Percentiles rank a stretch among this genome's conserved stretches.
Evolutionary conservation across 2,113 vertebrate species (phyloP).

Genomic region (Tyto alba): DNA sequence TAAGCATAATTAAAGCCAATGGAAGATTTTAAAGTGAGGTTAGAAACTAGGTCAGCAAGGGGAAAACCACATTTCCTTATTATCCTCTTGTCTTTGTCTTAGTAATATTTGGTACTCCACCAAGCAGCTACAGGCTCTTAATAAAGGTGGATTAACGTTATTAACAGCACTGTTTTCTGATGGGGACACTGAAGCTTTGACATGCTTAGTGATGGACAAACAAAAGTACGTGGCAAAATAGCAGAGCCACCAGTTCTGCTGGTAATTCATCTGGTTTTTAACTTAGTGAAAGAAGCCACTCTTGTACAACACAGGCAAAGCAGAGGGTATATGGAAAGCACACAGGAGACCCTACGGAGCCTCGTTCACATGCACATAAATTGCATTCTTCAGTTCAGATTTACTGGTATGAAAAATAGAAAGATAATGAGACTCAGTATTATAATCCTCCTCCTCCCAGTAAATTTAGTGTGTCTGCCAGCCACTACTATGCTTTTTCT

Average conservation of each 20-base stretch:
- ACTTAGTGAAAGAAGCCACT: not conserved
- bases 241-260: not conserved
- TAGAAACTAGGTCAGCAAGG: slow-evolving; percentile 49
- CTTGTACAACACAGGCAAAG: not conserved
- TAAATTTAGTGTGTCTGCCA: not conserved
- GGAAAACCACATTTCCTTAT: slow-evolving; percentile 19
- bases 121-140: not conserved
- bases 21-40: slow-evolving; percentile 39
- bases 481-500: not conserved
- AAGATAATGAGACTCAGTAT: not conserved
- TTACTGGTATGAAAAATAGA: not conserved
- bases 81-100: slow-evolving; percentile 40
- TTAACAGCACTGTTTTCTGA: slow-evolving; percentile 25
- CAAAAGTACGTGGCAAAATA: not conserved
- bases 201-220: not conserved
- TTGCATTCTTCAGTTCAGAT: not conserved
- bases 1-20: slow-evolving; percentile 35
- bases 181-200: not conserved
- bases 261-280: not conserved
- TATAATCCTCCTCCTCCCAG: not conserved
- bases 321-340: not conserved
- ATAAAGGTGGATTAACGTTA: slow-evolving; percentile 40
- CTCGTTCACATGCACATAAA: not conserved
- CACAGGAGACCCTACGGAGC: not conserved
- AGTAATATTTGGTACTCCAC: slow-evolving; percentile 4